These are phyloP conservation scores for Apteryx owenii DNA, from an alignment of 2,113 vertebrate species.

Conservation along the genomic window DNA sequence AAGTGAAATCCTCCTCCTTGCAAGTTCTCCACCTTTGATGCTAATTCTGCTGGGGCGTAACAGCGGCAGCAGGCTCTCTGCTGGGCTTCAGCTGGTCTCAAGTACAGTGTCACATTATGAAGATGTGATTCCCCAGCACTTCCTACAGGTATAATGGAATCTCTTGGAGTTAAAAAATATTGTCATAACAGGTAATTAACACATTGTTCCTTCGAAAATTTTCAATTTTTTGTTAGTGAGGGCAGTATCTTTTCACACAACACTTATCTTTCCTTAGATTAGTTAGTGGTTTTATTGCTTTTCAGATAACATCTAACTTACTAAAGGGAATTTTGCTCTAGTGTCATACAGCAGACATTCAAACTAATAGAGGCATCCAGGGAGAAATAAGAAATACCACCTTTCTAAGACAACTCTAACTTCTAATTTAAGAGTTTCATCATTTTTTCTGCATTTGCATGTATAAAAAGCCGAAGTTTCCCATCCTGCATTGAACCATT, in stretches of 20 bases:
- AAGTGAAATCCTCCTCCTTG: not conserved
- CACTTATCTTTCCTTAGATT: not conserved
- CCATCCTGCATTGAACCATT: not conserved
- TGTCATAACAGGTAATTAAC: not conserved
- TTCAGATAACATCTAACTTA: fast-evolving
- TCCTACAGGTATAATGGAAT: not conserved
- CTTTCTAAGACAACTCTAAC: not conserved
- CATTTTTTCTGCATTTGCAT: not conserved
- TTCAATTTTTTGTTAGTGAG: not conserved
- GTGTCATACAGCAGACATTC: not conserved
- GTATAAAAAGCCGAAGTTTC: not conserved
- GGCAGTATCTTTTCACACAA: not conserved
- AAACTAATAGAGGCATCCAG: not conserved
- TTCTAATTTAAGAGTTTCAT: not conserved
- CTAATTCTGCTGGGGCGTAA: not conserved
- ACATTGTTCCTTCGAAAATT: not conserved
- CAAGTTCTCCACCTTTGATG: not conserved
- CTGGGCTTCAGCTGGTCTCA: not conserved
- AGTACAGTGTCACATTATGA: not conserved
- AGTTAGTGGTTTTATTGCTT: not conserved
- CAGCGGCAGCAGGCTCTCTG: not conserved
- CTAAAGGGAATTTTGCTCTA: not conserved
- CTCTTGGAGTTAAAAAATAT: not conserved
- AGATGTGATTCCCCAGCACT: not conserved
- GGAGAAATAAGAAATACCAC: not conserved